These are phyloP conservation scores for Tapirus indicus DNA, from an alignment of 2,797 vertebrate species.

Conservation along the genomic window DNA sequence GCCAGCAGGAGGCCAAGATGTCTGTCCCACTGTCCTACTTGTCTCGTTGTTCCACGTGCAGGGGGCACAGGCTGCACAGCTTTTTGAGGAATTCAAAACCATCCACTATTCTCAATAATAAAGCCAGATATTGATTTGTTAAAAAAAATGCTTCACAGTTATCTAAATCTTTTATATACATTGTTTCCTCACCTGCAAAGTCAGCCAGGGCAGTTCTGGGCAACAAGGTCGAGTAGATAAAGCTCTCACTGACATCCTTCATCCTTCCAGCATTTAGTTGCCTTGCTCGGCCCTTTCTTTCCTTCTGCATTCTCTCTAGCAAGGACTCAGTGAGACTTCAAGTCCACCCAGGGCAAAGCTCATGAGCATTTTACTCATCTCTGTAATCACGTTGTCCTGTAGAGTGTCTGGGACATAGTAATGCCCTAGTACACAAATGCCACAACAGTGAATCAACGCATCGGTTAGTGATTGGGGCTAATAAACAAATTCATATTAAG, in stretches of 20 bases:
- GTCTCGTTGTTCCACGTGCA: neutral
- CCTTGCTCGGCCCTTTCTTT: neutral
- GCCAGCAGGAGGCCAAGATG: neutral
- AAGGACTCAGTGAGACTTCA: neutral
- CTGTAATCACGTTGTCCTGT: neutral
- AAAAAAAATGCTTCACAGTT: neutral
- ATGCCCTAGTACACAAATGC: neutral
- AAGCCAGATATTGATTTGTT: neutral
- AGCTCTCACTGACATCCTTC: neutral
- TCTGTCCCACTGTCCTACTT: neutral
- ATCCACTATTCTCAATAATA: neutral
- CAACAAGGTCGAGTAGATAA: neutral
- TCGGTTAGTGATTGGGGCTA: neutral
- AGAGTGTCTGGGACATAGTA: neutral
- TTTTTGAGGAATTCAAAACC: neutral
- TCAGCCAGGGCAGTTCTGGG: neutral
- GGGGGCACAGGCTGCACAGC: neutral
- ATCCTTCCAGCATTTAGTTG: neutral
- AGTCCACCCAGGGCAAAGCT: neutral
- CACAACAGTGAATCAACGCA: neutral
- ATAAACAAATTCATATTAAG: slow-evolving; percentile 38
- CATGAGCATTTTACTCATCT: neutral
- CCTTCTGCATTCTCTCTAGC: neutral
- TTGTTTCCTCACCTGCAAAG: neutral
- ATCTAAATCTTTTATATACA: neutral